phyloP scores from a whole-genome alignment of 2,797 vertebrate species.

The Numenius phaeopus region DNA sequence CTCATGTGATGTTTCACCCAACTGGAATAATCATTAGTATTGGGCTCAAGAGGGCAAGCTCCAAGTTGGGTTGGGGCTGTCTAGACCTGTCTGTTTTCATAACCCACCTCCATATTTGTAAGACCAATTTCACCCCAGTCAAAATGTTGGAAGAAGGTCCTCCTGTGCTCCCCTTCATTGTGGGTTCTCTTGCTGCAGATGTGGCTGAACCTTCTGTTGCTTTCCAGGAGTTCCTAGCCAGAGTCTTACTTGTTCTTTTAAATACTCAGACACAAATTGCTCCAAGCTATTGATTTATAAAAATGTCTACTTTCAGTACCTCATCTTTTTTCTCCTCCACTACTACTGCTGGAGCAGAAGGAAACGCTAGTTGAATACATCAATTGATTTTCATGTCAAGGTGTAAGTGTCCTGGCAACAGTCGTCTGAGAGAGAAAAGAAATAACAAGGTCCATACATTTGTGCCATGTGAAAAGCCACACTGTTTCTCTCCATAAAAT shows the following conservation, averaged over 20 bases:
- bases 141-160: not conserved
- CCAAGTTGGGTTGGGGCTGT: not conserved
- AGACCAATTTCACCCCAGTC: not conserved
- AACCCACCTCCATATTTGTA: not conserved
- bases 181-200: not conserved
- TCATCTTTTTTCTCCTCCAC: not conserved
- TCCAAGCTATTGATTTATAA: not conserved
- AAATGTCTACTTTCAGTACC: not conserved
- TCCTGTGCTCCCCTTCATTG: not conserved
- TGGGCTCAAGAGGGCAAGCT: not conserved
- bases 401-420: not conserved
- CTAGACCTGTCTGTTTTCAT: not conserved
- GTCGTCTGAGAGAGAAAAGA: not conserved
- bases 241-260: not conserved
- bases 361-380: not conserved
- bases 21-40: not conserved
- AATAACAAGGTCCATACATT: not conserved
- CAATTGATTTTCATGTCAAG: constrained; percentile 4
- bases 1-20: not conserved
- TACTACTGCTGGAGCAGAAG: not conserved
- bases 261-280: not conserved
- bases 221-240: not conserved
- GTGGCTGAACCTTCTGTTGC: not conserved
- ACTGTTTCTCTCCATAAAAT: not conserved
- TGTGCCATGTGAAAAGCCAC: not conserved